Percentiles rank a stretch among this genome's conserved stretches.
Conservation (phyloP, 1,140 invertebrate species). For the Goniozus legneri region DNA sequence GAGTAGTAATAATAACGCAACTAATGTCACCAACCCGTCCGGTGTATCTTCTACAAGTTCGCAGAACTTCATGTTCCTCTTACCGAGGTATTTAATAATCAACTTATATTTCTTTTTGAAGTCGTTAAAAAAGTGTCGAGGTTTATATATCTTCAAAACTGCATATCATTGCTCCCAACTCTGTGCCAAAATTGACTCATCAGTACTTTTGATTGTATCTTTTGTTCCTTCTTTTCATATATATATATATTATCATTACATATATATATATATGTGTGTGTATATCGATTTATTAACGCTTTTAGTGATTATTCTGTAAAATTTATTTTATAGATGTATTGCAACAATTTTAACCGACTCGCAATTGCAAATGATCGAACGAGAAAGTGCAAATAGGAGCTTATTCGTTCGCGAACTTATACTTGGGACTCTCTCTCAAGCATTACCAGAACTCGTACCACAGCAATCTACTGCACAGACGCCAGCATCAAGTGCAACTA, state of each 20-base stretch:
- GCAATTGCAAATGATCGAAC: conserved; percentile 58
- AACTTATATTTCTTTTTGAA: too few relatives aligned
- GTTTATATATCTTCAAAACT: too few relatives aligned
- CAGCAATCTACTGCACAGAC: conserved; percentile 37
- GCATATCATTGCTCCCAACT: too few relatives aligned
- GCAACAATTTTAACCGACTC: conserved; percentile 57
- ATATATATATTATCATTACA: conserved; percentile 1
- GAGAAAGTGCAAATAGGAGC: conserved; percentile 63
- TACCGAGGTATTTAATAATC: conserved; percentile 64
- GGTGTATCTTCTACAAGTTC: conserved; percentile 41
- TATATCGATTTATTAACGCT: background rate
- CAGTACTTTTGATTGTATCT: too few relatives aligned
- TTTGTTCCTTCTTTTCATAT: background rate
- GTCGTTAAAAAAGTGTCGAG: too few relatives aligned
- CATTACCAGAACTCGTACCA: conserved; percentile 45
- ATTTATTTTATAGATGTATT: conserved; percentile 55
- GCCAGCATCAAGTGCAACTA: conserved; percentile 35
- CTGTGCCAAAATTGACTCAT: too few relatives aligned
- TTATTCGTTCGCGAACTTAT: conserved; percentile 69
- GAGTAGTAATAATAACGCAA: conserved; percentile 47
- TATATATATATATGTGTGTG: too few relatives aligned
- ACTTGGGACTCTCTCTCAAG: conserved; percentile 59
- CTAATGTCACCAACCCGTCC: conserved; percentile 47
- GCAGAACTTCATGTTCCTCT: conserved; percentile 59
- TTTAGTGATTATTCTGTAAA: background rate